phyloP scores from a whole-genome alignment of 2,797 vertebrate genomes.

The Chloroceryle amazona region DNA sequence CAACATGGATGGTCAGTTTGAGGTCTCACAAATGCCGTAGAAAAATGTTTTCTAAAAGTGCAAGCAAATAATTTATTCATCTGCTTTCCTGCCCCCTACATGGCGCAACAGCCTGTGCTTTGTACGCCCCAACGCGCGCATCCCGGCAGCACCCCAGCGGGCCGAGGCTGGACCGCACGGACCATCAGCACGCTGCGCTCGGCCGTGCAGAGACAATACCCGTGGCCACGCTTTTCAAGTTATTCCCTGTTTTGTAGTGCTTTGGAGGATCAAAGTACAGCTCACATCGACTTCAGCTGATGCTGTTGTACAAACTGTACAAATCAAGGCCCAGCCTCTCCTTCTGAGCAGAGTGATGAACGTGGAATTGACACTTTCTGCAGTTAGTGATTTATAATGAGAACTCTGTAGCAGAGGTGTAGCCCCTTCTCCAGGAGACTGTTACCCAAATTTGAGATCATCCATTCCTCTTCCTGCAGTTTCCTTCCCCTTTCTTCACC shows the following conservation, averaged over 20 bases:
- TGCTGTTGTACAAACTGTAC: not conserved
- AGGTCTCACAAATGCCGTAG: not conserved
- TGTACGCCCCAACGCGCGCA: accelerated
- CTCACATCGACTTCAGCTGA: not conserved
- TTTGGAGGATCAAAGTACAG: not conserved
- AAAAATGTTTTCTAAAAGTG: not conserved
- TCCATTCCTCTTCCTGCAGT: not conserved
- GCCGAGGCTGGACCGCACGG: not conserved
- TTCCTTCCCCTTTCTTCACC: not conserved
- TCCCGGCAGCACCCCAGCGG: accelerated
- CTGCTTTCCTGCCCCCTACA: not conserved
- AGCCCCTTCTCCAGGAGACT: not conserved
- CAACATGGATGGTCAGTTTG: accelerated
- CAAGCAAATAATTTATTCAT: not conserved
- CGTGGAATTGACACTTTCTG: not conserved
- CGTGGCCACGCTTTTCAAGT: not conserved
- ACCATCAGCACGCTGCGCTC: accelerated
- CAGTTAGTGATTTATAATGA: not conserved
- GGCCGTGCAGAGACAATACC: accelerated
- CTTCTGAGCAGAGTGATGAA: not conserved
- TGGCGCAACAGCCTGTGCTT: not conserved
- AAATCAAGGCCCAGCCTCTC: not conserved
- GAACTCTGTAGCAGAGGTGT: not conserved
- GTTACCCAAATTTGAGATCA: not conserved
- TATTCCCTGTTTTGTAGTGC: not conserved